Conservation (phyloP, 2,888 invertebrate species). For the Caenorhabditis becei region DNA sequence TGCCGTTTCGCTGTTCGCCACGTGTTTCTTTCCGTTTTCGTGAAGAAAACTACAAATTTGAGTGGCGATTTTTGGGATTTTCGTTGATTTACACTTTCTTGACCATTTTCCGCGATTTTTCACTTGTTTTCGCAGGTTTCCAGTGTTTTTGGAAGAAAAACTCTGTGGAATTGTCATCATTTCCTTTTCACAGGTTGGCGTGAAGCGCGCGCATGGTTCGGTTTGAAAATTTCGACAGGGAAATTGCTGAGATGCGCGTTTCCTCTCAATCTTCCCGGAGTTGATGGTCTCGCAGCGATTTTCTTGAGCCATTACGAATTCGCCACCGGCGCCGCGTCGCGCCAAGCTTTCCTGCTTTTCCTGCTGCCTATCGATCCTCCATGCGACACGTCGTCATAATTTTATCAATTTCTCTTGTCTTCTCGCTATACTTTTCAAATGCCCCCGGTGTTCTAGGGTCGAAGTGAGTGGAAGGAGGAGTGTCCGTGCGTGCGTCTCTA, state of each 20-base stretch:
- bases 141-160: background rate
- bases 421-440: background rate
- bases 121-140: background rate
- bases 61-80: no score
- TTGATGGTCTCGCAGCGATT: no score
- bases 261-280: background rate
- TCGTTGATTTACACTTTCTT: background rate
- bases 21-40: slow-evolving; percentile 33
- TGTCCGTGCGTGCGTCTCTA: slow-evolving; percentile 46
- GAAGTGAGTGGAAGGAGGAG: background rate
- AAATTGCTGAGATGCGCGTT: no score
- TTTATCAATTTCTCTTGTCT: slow-evolving; percentile 7
- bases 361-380: background rate
- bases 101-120: background rate
- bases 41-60: no score
- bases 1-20: slow-evolving; percentile 35
- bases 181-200: no score
- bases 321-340: no score
- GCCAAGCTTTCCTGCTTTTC: background rate
- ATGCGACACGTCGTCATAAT: background rate
- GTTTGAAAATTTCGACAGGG: no score
- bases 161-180: no score
- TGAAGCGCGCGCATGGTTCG: no score
- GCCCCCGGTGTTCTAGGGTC: background rate
- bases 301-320: no score